A percentile compares a stretch with the other conserved stretches of the same genome.
phyloP scores from a whole-genome alignment of 2,797 vertebrate species.

The Alauda arvensis region DNA sequence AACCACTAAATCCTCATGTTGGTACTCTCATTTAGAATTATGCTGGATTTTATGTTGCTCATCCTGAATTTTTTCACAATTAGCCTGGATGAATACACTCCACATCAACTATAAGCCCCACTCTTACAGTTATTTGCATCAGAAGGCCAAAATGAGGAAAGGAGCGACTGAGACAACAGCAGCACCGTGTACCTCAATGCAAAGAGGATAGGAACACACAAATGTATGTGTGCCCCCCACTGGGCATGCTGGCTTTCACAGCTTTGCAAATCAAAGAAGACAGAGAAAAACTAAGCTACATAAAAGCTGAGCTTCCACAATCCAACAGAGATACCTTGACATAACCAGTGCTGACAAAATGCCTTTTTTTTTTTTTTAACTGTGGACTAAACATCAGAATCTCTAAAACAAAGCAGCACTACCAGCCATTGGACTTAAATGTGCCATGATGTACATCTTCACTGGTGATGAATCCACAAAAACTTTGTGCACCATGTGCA shows the following conservation, averaged over 20 bases:
- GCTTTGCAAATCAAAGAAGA: background rate
- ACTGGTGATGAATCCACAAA: background rate
- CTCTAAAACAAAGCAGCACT: background rate
- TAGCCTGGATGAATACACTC: background rate
- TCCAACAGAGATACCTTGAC: background rate
- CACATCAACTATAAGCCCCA: background rate
- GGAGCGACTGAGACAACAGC: background rate
- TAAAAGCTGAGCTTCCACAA: background rate
- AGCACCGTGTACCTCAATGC: background rate
- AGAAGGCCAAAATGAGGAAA: background rate
- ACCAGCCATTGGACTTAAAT: background rate
- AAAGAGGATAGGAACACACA: background rate
- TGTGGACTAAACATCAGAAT: background rate
- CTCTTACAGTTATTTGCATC: background rate
- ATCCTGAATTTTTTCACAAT: slow-evolving; percentile 10
- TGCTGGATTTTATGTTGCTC: background rate
- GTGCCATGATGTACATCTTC: background rate
- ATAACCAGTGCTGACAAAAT: background rate
- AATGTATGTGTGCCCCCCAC: background rate
- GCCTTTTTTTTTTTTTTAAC: background rate
- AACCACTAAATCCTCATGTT: background rate
- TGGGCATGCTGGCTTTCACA: background rate
- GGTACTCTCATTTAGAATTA: background rate
- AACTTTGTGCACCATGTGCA: background rate
- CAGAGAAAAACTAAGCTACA: background rate